These are phyloP conservation scores for Heliocidaris erythrogramma DNA, from an alignment of 35 echinoderm and acorn worm species.

Conservation along the genomic window DNA sequence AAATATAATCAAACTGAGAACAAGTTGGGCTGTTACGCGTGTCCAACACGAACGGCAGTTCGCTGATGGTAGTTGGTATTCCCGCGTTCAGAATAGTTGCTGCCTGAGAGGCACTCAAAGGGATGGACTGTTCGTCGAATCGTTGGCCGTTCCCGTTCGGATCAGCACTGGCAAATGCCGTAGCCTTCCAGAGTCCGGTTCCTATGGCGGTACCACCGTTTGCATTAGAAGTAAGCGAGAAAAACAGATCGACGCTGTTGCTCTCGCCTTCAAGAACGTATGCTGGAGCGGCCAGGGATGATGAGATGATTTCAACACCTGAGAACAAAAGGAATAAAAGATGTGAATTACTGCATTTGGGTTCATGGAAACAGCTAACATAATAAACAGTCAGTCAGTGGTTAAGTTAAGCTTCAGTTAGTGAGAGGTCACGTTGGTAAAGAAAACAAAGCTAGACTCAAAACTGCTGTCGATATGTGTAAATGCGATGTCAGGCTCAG, in stretches of 20 bases:
- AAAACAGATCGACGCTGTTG: background rate
- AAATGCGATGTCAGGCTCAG: too few species aligned
- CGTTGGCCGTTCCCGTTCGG: background rate
- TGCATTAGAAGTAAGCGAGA: background rate
- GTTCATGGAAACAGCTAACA: background rate
- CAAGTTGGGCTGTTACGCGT: background rate
- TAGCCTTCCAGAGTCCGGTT: constrained; percentile 30
- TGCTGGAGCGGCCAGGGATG: background rate
- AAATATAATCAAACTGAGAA: constrained; percentile 13
- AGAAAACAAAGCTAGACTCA: too few species aligned
- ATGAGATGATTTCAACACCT: background rate
- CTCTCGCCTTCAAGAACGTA: background rate
- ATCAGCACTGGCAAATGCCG: constrained; percentile 33
- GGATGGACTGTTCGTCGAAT: background rate
- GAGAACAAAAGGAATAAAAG: background rate
- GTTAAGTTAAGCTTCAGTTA: too few species aligned
- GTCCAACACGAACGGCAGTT: background rate
- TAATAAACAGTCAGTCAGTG: too few species aligned
- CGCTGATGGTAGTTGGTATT: background rate
- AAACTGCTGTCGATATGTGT: too few species aligned
- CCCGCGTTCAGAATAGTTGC: background rate
- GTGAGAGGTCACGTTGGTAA: too few species aligned
- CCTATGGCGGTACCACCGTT: constrained; percentile 4
- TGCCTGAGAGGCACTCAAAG: background rate
- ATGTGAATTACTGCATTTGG: too few species aligned